A percentile compares a stretch with the other conserved stretches of the same genome.
Evolutionary conservation across 2,113 vertebrate species (phyloP).

Genomic region (Heptranchias perlo): DNA sequence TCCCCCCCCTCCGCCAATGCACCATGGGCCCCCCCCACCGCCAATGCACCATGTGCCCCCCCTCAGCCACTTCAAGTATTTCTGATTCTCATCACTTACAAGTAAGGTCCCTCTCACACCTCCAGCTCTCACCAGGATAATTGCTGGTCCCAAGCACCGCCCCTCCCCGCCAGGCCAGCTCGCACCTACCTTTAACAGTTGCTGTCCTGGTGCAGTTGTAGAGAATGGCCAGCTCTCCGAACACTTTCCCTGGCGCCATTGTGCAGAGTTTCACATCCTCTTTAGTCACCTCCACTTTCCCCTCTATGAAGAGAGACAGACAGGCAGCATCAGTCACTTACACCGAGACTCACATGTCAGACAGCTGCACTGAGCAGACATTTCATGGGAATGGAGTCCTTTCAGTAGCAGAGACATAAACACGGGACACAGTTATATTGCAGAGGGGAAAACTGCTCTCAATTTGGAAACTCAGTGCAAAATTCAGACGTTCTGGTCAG

Average conservation of each 20-base stretch:
- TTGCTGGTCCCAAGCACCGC: no score
- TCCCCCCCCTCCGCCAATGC: no score
- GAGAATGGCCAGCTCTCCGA: constrained; percentile 61
- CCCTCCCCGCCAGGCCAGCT: neutral
- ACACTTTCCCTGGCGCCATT: constrained; percentile 55
- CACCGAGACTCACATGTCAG: neutral
- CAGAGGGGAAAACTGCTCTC: neutral
- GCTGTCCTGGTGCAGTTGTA: constrained; percentile 56
- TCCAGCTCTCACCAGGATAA: no score
- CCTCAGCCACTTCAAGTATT: no score
- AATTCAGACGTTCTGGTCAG: neutral
- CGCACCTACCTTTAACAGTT: constrained; percentile 60
- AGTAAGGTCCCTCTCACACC: no score
- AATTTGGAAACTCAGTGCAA: neutral
- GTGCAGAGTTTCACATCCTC: constrained; percentile 54
- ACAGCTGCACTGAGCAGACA: neutral
- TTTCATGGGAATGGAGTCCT: neutral
- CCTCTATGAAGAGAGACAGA: constrained; percentile 50
- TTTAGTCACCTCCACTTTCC: constrained; percentile 58
- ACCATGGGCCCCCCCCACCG: no score
- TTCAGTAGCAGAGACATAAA: neutral
- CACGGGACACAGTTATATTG: neutral
- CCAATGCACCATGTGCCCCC: no score
- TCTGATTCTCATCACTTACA: no score
- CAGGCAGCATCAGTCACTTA: neutral